Conservation (phyloP, 1,140 invertebrate genomes). For the Spodoptera frugiperda region DNA sequence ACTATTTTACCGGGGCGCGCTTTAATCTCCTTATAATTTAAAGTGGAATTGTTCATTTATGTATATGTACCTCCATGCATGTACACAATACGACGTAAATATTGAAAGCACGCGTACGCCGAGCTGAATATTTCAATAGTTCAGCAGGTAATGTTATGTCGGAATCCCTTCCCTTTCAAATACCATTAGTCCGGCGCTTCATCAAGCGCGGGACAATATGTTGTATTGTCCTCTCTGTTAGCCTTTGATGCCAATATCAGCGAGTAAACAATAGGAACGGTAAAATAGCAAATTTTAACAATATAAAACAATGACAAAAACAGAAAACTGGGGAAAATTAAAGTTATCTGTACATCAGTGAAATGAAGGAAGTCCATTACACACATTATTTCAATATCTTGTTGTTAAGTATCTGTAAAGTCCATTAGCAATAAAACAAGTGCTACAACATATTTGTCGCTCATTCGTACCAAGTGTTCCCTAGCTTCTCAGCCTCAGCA, state of each 20-base stretch:
- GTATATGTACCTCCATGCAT: no score
- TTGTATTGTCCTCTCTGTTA: slow-evolving; percentile 9
- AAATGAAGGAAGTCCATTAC: background rate
- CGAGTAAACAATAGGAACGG: slow-evolving; percentile 6
- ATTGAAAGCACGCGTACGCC: background rate
- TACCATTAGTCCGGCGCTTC: slow-evolving; percentile 21
- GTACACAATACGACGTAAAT: background rate
- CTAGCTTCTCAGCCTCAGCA: no score
- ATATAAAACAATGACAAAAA: slow-evolving; percentile 27
- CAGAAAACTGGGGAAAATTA: slow-evolving; percentile 1
- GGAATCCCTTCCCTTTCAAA: slow-evolving; percentile 11
- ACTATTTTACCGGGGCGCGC: slow-evolving; percentile 32
- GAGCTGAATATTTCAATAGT: slow-evolving; percentile 20
- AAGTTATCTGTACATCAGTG: slow-evolving; percentile 1
- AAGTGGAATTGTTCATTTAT: background rate
- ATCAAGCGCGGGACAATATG: slow-evolving; percentile 11
- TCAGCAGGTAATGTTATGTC: background rate
- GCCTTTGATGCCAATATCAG: slow-evolving; percentile 21
- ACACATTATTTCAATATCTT: background rate
- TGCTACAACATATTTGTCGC: no score
- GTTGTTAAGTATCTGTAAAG: background rate
- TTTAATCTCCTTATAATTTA: slow-evolving; percentile 8
- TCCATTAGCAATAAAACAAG: no score
- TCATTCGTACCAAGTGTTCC: no score
- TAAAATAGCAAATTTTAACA: slow-evolving; percentile 7